A percentile compares a stretch with the other conserved stretches of the same genome.
phyloP scores from a whole-genome alignment of 2,888 invertebrate genomes.

The Dimorphilus gyrociliatus region DNA sequence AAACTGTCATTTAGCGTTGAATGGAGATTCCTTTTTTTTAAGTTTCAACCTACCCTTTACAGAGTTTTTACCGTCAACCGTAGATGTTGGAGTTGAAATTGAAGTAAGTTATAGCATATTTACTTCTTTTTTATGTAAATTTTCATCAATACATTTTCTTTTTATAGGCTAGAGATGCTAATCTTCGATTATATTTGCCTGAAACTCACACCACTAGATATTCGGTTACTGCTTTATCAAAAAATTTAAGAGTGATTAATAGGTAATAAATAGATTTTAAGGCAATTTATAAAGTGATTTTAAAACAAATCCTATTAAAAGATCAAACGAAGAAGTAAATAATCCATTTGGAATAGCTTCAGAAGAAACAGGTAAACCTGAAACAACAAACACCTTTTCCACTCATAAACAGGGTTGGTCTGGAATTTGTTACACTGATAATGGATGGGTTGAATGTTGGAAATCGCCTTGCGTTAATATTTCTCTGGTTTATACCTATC shows the following conservation, averaged over 20 bases:
- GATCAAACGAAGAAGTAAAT: constrained; percentile 12
- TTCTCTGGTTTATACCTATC: constrained; percentile 74
- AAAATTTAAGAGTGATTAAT: constrained; percentile 68
- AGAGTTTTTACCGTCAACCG: constrained; percentile 76
- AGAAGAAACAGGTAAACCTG: constrained; percentile 55
- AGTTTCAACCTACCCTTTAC: constrained; percentile 83
- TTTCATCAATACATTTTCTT: too few relatives aligned
- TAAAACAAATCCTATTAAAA: constrained; percentile 4
- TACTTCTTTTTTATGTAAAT: too few relatives aligned
- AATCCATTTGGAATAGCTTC: constrained; percentile 20
- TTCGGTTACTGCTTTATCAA: constrained; percentile 63
- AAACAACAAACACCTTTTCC: constrained; percentile 44
- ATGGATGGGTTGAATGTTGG: constrained; percentile 91
- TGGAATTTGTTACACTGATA: too few relatives aligned
- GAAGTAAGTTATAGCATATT: too few relatives aligned
- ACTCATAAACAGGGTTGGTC: too few relatives aligned
- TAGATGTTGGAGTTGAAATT: too few relatives aligned
- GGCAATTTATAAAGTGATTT: too few relatives aligned
- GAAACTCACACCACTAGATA: constrained; percentile 75
- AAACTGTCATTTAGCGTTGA: constrained; percentile 64
- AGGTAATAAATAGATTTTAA: too few relatives aligned
- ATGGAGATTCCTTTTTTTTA: constrained; percentile 78
- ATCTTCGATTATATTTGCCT: constrained; percentile 71
- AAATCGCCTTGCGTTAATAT: constrained; percentile 81
- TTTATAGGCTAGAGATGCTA: constrained; percentile 65